These are phyloP conservation scores for Zosterops borbonicus DNA, from an alignment of 2,113 vertebrate genomes.

Conservation along the genomic window DNA sequence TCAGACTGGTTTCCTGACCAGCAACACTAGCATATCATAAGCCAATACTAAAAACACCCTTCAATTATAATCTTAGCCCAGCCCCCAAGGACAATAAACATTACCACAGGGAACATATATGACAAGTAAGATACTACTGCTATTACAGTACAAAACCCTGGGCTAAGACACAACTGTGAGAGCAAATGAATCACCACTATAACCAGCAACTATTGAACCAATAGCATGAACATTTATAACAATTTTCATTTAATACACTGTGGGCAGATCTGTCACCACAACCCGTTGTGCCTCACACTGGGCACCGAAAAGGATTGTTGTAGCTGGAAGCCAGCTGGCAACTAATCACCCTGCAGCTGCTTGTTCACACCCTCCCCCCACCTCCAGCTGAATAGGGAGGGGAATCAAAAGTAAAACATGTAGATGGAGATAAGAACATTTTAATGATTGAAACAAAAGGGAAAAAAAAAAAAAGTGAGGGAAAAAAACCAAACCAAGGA, in stretches of 20 bases:
- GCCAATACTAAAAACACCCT: background rate
- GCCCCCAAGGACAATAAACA: background rate
- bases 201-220: background rate
- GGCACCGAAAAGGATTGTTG: background rate
- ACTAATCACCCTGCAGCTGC: background rate
- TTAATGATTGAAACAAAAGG: background rate
- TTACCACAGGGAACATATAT: background rate
- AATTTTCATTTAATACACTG: background rate
- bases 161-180: background rate
- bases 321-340: background rate
- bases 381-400: background rate
- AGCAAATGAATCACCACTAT: background rate
- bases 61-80: background rate
- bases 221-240: background rate
- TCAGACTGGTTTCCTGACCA: background rate
- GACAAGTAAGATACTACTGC: background rate
- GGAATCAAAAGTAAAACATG: background rate
- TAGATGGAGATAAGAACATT: background rate
- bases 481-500: background rate
- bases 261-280: background rate
- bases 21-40: background rate
- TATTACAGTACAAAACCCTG: background rate
- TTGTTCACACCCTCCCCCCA: background rate
- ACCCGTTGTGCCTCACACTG: rapidly evolving
- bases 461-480: no score